These are phyloP conservation scores for Clupea harengus DNA, from an alignment of 2,113 vertebrate species.

Conservation along the genomic window DNA sequence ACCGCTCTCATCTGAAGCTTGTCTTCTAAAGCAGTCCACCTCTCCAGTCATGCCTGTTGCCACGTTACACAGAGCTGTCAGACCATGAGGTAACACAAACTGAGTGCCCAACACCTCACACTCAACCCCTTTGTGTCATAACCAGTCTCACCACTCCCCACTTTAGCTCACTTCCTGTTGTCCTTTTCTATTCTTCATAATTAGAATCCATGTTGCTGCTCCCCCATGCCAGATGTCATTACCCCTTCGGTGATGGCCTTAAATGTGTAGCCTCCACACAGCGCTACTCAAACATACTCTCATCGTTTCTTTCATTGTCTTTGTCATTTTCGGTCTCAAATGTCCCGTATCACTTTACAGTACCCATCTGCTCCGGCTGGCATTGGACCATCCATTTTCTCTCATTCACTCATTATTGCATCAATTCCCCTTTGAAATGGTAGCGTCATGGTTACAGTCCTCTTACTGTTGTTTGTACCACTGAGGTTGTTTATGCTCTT, in stretches of 20 bases:
- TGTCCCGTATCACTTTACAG: conserved; percentile 20
- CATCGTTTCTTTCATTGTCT: not conserved
- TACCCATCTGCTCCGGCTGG: conserved; percentile 39
- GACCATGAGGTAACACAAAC: not conserved
- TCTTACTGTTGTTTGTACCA: not conserved
- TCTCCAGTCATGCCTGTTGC: not conserved
- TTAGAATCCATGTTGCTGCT: not conserved
- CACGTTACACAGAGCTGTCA: not conserved
- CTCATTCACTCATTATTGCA: conserved; percentile 51
- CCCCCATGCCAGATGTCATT: not conserved
- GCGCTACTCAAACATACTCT: not conserved
- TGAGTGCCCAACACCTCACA: not conserved
- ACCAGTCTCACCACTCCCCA: no score
- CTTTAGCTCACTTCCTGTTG: not conserved
- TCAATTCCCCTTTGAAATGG: conserved; percentile 64
- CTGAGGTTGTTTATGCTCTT: not conserved
- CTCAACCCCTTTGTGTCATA: not conserved
- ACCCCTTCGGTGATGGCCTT: not conserved
- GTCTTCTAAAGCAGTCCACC: not conserved
- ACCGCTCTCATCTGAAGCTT: not conserved
- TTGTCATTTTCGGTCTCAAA: not conserved
- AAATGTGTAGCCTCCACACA: not conserved
- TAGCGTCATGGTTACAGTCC: conserved; percentile 36
- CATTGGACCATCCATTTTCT: conserved; percentile 27
- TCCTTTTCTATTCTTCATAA: not conserved